phyloP scores from a whole-genome alignment of 2,888 invertebrate species.

The Cantharis nigra region DNA sequence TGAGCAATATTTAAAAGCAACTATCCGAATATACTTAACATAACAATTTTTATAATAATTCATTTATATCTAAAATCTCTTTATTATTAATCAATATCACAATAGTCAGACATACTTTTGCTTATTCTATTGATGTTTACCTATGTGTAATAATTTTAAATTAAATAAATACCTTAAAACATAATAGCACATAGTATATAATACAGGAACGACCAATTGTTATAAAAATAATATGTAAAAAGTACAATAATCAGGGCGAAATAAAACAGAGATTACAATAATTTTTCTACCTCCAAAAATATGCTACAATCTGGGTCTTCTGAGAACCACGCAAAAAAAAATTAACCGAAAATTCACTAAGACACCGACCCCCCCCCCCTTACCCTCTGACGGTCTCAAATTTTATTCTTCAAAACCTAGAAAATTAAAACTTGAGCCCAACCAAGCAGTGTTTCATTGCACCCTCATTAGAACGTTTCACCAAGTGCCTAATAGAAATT shows the following conservation, averaged over 20 bases:
- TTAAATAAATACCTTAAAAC: conserved; percentile 24
- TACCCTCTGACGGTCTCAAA: neutral
- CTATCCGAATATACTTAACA: neutral
- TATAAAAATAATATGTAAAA: neutral
- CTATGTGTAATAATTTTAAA: neutral
- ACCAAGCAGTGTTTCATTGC: neutral
- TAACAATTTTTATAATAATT: neutral
- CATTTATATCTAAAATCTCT: neutral
- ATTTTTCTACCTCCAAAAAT: neutral
- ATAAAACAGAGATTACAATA: neutral
- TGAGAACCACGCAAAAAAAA: neutral
- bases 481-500: neutral
- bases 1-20: conserved; percentile 1
- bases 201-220: conserved; percentile 22
- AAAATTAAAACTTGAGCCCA: neutral
- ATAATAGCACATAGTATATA: conserved; percentile 12
- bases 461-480: neutral
- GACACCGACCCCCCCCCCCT: neutral
- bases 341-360: neutral
- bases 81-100: conserved; percentile 20
- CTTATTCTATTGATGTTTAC: neutral
- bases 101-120: conserved; percentile 17
- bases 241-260: neutral
- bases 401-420: neutral
- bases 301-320: neutral